Evolutionary conservation across 2,113 vertebrate genomes (phyloP).

Genomic region (Salvelinus sp.): DNA sequence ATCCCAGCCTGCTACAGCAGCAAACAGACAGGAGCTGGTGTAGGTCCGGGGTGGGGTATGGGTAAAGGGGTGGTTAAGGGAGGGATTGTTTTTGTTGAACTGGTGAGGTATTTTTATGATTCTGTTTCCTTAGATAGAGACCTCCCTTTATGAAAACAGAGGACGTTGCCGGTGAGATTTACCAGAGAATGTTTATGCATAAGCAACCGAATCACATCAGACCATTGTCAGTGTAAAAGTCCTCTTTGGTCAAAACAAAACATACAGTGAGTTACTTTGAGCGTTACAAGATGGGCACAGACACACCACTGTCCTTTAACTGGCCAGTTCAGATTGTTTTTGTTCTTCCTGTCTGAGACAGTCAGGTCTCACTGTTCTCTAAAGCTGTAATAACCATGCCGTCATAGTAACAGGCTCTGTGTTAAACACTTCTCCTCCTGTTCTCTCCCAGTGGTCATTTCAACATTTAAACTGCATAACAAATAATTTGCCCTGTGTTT

Average conservation of each 20-base stretch:
- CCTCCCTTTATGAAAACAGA: conserved; percentile 57
- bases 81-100: conserved; percentile 8
- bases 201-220: conserved; percentile 18
- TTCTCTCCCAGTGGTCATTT: conserved; percentile 48
- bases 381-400: conserved; percentile 1
- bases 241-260: conserved; percentile 7
- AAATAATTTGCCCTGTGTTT: conserved; percentile 63
- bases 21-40: neutral
- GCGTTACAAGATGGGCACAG: conserved; percentile 6
- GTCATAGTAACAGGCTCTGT: conserved; percentile 15
- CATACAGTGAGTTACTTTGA: conserved; percentile 15
- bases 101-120: conserved; percentile 67
- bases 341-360: neutral
- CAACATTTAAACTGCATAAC: conserved; percentile 57
- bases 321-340: neutral
- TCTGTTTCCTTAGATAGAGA: conserved; percentile 47
- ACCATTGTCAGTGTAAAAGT: conserved; percentile 38
- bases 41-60: conserved; percentile 15
- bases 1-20: neutral
- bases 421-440: conserved; percentile 56
- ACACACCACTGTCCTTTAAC: conserved; percentile 14
- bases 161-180: conserved; percentile 47
- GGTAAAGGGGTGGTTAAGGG: too few species aligned
- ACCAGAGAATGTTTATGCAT: conserved; percentile 63
- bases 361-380: neutral